Evolutionary conservation across 1,140 invertebrate species (phyloP).

Genomic region (Manduca sexta): DNA sequence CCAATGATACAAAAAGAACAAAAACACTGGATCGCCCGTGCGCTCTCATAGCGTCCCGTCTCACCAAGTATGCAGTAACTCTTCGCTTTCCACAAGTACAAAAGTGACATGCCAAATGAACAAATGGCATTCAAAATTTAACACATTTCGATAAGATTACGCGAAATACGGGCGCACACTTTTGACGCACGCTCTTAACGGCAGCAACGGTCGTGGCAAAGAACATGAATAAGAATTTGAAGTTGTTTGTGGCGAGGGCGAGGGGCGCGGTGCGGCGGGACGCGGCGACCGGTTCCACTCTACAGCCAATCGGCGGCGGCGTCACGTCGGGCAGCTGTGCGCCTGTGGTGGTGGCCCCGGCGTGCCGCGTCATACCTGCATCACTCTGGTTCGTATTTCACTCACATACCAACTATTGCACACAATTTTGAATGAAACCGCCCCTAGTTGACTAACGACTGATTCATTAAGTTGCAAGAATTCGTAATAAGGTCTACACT

Average conservation of each 20-base stretch:
- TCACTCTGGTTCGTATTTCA: conserved; percentile 33
- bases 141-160: conserved; percentile 70
- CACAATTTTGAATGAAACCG: conserved; percentile 52
- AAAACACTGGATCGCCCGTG: conserved; percentile 49
- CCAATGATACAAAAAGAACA: conserved; percentile 63
- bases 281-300: conserved; percentile 50
- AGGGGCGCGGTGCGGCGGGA: conserved; percentile 25
- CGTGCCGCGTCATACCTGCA: conserved; percentile 50
- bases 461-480: conserved; percentile 33
- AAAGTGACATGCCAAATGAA: conserved; percentile 30
- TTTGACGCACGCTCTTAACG: conserved; percentile 36
- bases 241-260: conserved; percentile 45
- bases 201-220: conserved; percentile 60
- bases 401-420: conserved; percentile 34
- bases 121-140: conserved; percentile 41
- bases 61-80: not conserved
- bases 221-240: conserved; percentile 69
- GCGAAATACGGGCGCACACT: conserved; percentile 50
- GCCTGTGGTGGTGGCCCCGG: conserved; percentile 31
- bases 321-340: conserved; percentile 54
- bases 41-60: conserved; percentile 45
- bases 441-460: conserved; percentile 24
- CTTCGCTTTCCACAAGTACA: conserved; percentile 4
- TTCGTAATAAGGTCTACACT: conserved; percentile 10
- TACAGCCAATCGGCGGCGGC: conserved; percentile 50